Conservation (phyloP, 2,113 vertebrate species). For the Abramis brama region DNA sequence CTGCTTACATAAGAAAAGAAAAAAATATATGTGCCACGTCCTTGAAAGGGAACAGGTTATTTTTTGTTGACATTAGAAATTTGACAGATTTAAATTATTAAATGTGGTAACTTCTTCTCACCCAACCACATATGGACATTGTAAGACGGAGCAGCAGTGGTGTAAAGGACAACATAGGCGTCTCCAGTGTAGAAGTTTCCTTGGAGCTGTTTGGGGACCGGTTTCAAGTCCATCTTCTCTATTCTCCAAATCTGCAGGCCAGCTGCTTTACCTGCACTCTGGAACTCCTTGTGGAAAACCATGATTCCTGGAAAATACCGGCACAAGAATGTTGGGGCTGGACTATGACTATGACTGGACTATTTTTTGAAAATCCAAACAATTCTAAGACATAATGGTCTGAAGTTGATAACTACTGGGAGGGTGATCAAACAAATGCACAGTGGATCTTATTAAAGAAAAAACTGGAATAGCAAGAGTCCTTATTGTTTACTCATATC, state of each 20-base stretch:
- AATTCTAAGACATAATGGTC: neutral
- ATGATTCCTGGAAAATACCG: slow-evolving; percentile 61
- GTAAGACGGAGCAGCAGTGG: slow-evolving; percentile 58
- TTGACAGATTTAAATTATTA: neutral
- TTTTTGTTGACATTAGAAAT: too few relatives aligned
- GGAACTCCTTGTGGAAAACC: slow-evolving; percentile 67
- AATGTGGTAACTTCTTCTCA: slow-evolving; percentile 48
- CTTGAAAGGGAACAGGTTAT: neutral
- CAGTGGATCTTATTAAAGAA: neutral
- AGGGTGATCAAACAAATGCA: neutral
- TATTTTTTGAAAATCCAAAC: neutral
- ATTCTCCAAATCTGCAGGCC: slow-evolving; percentile 79
- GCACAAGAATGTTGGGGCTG: neutral
- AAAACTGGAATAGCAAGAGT: neutral
- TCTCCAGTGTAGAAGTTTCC: slow-evolving; percentile 75
- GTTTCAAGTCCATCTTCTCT: slow-evolving; percentile 71
- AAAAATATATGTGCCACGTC: neutral
- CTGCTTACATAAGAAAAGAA: neutral
- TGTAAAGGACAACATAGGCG: slow-evolving; percentile 71
- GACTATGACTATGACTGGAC: neutral
- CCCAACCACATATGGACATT: slow-evolving; percentile 74
- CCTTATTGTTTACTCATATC: neutral
- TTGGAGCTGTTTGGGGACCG: slow-evolving; percentile 59
- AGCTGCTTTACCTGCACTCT: slow-evolving; percentile 69
- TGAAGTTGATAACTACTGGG: neutral